Base-by-base conservation (phyloP, 2,113 vertebrate species). In the Oryzias javanicus region DNA sequence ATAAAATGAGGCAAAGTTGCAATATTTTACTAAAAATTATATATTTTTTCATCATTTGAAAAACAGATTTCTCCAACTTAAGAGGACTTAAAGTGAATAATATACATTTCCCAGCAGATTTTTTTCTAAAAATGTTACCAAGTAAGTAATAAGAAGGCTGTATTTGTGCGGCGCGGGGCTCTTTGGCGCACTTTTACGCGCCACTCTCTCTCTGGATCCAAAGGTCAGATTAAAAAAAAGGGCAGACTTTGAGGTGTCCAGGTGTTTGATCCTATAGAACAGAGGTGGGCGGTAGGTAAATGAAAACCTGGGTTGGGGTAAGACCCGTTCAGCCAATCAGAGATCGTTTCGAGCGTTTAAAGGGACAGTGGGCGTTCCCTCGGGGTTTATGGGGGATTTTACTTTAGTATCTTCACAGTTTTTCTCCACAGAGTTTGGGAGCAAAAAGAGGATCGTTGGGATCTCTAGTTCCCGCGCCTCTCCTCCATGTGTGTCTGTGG, bases 291-390 rank as follows among this genome's bases (percentile, higher is more conserved):
- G 50, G 41, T 12, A 58, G 53, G 47, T 24, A 14, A 17, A 70
- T 27, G 35, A 40, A 68, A 48, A 79, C 65, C 59, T 67, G 58
- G 59, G 64, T 49, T 58, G 40, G 54, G 48, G n/a, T 42, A 46
- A 52, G 4, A 50, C 48, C n/a, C 8, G 24, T 3, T 35, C 65
- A 78, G 70, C 86, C 85, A 88, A 88, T 86, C 87, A 88, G 61
- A 72, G 62, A 57, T 4, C 64, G 8, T 54, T 42, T 42, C 75
- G 2, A 52, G 54, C 61, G 41, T 70, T 85, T 87, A 79, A 87
- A 86, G 83, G 66, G 80, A 71, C 47, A 49, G 77, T 60, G 85
- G 77, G 83, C 68, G 58, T 79, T 74, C 85, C 55, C 74, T 74
- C 25, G 55, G 63, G 72, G 72, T 75, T 86, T 74, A 79, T 69